These are phyloP conservation scores for Heliconius erato DNA, from an alignment of 2,888 invertebrate genomes.

Conservation along the genomic window DNA sequence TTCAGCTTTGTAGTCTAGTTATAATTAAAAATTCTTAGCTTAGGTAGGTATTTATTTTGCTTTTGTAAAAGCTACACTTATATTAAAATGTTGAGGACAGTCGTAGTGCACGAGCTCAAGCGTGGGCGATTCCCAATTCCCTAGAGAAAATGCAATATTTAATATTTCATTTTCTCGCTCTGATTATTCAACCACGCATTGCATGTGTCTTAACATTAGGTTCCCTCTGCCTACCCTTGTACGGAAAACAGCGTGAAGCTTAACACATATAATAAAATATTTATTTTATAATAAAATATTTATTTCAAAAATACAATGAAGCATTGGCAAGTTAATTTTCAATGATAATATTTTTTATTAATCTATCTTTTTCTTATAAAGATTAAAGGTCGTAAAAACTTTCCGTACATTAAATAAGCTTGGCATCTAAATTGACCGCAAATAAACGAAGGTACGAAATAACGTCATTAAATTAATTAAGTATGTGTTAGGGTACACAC, in stretches of 20 bases:
- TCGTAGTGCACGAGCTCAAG: too few species aligned
- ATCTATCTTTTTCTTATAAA: neutral
- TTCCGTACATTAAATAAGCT: slow-evolving; percentile 4
- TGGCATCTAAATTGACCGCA: neutral
- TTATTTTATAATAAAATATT: too few species aligned
- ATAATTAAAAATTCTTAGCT: slow-evolving; percentile 28
- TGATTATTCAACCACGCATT: too few species aligned
- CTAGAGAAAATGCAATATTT: too few species aligned
- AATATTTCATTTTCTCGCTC: too few species aligned
- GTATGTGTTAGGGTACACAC: neutral
- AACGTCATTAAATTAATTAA: slow-evolving; percentile 22
- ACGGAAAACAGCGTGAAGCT: too few species aligned
- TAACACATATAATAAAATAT: neutral
- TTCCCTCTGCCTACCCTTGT: too few species aligned
- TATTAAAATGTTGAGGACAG: neutral
- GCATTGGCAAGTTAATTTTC: neutral
- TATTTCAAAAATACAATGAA: too few species aligned
- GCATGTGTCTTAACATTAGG: too few species aligned
- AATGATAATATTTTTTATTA: neutral
- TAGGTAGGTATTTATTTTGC: slow-evolving; percentile 10
- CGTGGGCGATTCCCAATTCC: too few species aligned
- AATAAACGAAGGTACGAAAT: neutral
- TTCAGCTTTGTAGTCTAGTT: slow-evolving; percentile 22
- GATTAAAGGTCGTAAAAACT: slow-evolving; percentile 6
- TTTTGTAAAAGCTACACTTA: neutral